Evolutionary conservation across 2,797 vertebrate species (phyloP).

Genomic region (Lacerta agilis): DNA sequence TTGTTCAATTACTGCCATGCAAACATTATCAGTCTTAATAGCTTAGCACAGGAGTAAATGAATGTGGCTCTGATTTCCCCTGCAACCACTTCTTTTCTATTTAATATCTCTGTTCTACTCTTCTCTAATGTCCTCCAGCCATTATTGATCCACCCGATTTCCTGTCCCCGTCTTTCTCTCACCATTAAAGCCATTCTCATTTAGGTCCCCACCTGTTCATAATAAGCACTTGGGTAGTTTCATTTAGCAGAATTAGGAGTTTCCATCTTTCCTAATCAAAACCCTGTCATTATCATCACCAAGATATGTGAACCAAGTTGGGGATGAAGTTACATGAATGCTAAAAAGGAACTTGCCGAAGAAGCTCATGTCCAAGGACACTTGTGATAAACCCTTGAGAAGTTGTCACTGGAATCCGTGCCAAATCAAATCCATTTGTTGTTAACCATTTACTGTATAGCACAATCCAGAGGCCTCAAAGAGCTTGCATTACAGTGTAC

Average conservation of each 20-base stretch:
- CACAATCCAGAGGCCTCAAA: slow-evolving; percentile 26
- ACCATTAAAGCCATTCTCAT: slow-evolving; percentile 31
- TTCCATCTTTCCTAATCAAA: slow-evolving; percentile 68
- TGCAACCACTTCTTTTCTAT: slow-evolving; percentile 35
- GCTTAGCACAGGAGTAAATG: background rate
- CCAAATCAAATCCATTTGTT: slow-evolving; percentile 22
- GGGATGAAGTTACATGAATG: slow-evolving; percentile 47
- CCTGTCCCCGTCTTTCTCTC: slow-evolving; percentile 45
- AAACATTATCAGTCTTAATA: slow-evolving; percentile 35
- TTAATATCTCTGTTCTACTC: slow-evolving; percentile 50
- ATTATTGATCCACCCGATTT: slow-evolving; percentile 56
- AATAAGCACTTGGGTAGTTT: slow-evolving; percentile 54
- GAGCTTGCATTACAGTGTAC: background rate
- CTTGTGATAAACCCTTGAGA: slow-evolving; percentile 29
- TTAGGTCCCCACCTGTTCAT: slow-evolving; percentile 28
- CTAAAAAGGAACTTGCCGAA: slow-evolving; percentile 47
- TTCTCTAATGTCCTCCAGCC: slow-evolving; percentile 21
- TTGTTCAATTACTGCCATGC: slow-evolving; percentile 34
- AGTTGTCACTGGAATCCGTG: slow-evolving; percentile 39
- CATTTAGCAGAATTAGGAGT: slow-evolving; percentile 69
- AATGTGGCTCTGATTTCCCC: slow-evolving; percentile 36
- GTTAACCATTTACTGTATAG: slow-evolving; percentile 25
- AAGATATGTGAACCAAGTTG: slow-evolving; percentile 37
- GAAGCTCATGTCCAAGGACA: background rate
- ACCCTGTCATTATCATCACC: slow-evolving; percentile 58